Base-by-base conservation (phyloP, 2,113 vertebrate genomes). In the Phoenicopterus ruber region DNA sequence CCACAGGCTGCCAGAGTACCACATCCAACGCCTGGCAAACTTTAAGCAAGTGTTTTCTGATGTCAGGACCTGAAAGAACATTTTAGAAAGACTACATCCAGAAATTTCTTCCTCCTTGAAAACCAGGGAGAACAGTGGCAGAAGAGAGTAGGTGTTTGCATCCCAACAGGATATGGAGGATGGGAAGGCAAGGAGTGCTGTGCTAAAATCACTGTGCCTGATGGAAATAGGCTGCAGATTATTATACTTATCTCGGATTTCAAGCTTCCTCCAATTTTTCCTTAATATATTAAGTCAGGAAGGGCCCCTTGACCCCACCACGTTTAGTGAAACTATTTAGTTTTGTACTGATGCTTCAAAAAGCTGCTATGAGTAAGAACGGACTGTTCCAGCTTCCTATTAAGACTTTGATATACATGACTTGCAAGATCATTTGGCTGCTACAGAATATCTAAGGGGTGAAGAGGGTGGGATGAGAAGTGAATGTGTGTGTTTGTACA, bases 191-290 rank as follows among this genome's bases (percentile, higher is more conserved):
- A 8, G 1, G 3, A 84, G 31, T 2, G 7, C 34, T 44, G 32
- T 34, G 20, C 49, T 59, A 77, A 92, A 87, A 88, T 54, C 65
- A 46, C 73, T 29, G 31, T 4, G 10, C 36, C 65, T 77, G 40
- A 87, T 61, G 54, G 61, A 91, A 94, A 71, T 1, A 38, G 28
- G 18, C 44, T 84, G 58, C 76, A 69, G 50, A 84, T 44, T n/a
- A 86, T 44, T 47, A 65, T 15, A 65, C 26, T 63, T 78, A 69
- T 49, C 80, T 76, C 72, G 44, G 15, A 79, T 10, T 79, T 57
- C 69, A 91, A 76, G 36, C 38, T 94, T 89, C 61, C 54, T 89
- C 57, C 47, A 28, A 46, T 87, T 91, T 87, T 76, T 32, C 34
- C 36, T 84, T 59, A 54, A 34, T 59, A 26, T 14, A 50, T 46